Percentiles rank a stretch among this genome's conserved stretches.
Evolutionary conservation across 2,888 invertebrate genomes (phyloP).

Genomic region (Pyrocoelia pectoralis): DNA sequence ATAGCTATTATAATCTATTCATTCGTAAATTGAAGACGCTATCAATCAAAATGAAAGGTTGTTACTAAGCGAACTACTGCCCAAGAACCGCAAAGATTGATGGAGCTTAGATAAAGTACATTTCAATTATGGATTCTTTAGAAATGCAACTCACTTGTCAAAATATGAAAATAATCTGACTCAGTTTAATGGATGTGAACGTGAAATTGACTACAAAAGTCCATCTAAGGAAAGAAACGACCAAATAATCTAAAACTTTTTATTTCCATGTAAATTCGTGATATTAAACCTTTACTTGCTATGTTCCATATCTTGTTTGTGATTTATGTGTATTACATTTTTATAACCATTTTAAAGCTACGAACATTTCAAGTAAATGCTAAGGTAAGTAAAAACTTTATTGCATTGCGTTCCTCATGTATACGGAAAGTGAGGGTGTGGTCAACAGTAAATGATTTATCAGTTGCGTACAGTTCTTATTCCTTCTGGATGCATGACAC

Average conservation of each 20-base stretch:
- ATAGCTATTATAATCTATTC: constrained; percentile 31
- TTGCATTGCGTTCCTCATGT: not conserved
- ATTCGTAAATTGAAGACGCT: constrained; percentile 23
- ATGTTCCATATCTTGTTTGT: constrained; percentile 5
- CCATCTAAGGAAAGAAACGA: not conserved
- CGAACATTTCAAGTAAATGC: not conserved
- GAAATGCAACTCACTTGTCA: constrained; percentile 32
- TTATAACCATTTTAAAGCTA: constrained; percentile 8
- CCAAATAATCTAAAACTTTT: not conserved
- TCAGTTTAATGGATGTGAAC: constrained; percentile 28
- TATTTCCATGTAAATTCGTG: not conserved
- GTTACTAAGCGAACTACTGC: constrained; percentile 32
- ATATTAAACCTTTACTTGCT: constrained; percentile 9
- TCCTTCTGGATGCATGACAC: too few species aligned
- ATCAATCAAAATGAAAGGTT: constrained; percentile 37
- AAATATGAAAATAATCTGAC: constrained; percentile 33
- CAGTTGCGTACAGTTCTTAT: too few species aligned
- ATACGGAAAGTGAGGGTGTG: not conserved
- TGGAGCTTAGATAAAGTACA: constrained; percentile 35
- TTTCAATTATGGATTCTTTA: constrained; percentile 36
- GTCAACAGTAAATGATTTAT: too few species aligned
- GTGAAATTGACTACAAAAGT: constrained; percentile 14
- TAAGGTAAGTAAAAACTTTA: not conserved
- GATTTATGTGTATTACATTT: constrained; percentile 9
- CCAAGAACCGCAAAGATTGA: constrained; percentile 35